Percentiles rank a stretch among this genome's conserved stretches.
These are phyloP conservation scores for Phymastichus coffea DNA, from an alignment of 1,140 invertebrate species.

Conservation along the genomic window DNA sequence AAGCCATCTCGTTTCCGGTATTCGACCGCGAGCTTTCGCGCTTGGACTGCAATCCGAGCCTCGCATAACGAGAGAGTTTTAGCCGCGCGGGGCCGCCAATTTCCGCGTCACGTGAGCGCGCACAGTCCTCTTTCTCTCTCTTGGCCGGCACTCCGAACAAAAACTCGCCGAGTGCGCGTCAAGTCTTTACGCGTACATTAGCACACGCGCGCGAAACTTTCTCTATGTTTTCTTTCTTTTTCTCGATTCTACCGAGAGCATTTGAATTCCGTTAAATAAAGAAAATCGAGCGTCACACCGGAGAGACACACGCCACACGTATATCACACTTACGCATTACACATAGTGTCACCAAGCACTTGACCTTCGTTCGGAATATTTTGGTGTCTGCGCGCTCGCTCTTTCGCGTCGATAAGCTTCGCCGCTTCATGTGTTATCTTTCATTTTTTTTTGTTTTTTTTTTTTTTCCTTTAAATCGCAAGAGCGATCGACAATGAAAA, in stretches of 20 bases:
- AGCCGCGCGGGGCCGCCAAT: too few species aligned
- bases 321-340: too few species aligned
- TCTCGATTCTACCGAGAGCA: too few species aligned
- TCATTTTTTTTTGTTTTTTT: too few species aligned
- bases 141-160: background rate
- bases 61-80: background rate
- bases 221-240: too few species aligned
- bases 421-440: background rate
- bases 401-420: background rate
- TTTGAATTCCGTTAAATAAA: too few species aligned
- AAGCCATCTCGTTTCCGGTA: background rate
- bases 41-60: background rate
- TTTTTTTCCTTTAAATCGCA: background rate
- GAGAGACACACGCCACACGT: too few species aligned
- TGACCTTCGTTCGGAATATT: constrained; percentile 14
- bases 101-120: background rate
- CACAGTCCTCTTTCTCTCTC: background rate
- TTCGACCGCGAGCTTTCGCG: too few species aligned
- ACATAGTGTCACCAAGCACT: background rate
- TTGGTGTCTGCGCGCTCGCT: background rate
- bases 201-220: too few species aligned
- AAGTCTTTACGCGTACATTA: too few species aligned
- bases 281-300: too few species aligned
- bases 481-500: background rate
- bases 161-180: too few species aligned